Conservation (phyloP, 2,888 invertebrate species). For the Isoperla grammatica region DNA sequence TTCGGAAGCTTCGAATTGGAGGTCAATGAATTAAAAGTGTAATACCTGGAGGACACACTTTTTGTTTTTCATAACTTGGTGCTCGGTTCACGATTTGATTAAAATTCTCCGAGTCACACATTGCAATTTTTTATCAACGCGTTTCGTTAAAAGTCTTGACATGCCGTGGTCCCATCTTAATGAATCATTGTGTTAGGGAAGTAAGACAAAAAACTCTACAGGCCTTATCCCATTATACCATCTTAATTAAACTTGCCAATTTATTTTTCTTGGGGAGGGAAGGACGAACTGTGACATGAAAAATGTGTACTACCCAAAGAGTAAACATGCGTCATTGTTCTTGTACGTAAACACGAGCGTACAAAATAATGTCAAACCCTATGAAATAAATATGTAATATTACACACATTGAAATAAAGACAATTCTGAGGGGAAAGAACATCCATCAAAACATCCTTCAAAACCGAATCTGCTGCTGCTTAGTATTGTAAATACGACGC, state of each 20-base stretch:
- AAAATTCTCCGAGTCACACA: conserved; percentile 9
- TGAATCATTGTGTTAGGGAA: conserved; percentile 25
- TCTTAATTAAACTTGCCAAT: conserved; percentile 50
- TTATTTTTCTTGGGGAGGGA: conserved; percentile 34
- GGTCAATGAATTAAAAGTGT: neutral
- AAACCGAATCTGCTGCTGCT: too few relatives aligned
- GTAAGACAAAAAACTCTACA: conserved; percentile 29
- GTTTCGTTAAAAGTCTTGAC: conserved; percentile 14
- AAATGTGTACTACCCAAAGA: neutral
- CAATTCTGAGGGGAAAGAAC: too few relatives aligned
- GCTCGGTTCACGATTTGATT: conserved; percentile 5
- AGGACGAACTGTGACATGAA: conserved; percentile 19
- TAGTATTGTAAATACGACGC: too few relatives aligned
- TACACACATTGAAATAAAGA: too few relatives aligned
- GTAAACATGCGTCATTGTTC: too few relatives aligned
- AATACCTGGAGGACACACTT: too few relatives aligned
- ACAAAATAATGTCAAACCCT: too few relatives aligned
- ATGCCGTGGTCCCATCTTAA: conserved; percentile 15
- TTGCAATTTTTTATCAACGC: conserved; percentile 6
- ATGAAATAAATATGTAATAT: too few relatives aligned
- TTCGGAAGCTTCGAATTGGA: neutral
- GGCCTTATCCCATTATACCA: conserved; percentile 33
- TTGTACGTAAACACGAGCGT: too few relatives aligned
- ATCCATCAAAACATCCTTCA: too few relatives aligned
- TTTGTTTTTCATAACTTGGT: too few relatives aligned